Percentiles rank a stretch among this genome's conserved stretches.
These are phyloP conservation scores for Trachurus trachurus DNA, from an alignment of 2,797 vertebrate genomes.

Conservation along the genomic window DNA sequence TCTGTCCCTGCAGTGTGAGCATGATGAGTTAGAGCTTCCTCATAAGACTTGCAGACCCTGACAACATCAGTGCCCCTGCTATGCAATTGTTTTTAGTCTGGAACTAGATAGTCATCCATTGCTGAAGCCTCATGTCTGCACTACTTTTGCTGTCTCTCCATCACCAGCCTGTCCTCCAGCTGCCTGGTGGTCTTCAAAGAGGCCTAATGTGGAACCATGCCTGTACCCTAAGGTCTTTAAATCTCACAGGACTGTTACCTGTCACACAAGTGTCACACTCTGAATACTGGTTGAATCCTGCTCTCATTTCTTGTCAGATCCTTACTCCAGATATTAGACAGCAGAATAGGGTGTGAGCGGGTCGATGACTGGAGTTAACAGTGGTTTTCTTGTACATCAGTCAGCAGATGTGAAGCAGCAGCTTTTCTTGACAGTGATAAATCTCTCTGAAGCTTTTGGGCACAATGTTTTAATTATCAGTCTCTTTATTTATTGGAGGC, in stretches of 20 bases:
- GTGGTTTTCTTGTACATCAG: conserved; percentile 16
- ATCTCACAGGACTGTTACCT: conserved; percentile 12
- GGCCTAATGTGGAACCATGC: conserved; percentile 9
- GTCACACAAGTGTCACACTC: conserved; percentile 30
- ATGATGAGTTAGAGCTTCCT: conserved; percentile 23
- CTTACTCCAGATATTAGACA: conserved; percentile 18
- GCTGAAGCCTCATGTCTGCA: conserved; percentile 18
- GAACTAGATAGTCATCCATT: conserved; percentile 25
- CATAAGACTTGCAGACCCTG: conserved; percentile 21
- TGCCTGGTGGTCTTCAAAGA: conserved; percentile 48
- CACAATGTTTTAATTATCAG: conserved; percentile 55
- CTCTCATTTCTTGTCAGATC: conserved; percentile 23
- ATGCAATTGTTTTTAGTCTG: conserved; percentile 41
- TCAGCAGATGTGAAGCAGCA: conserved; percentile 38
- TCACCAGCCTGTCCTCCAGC: conserved; percentile 27
- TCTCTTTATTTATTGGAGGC: conserved; percentile 36
- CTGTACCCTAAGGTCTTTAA: conserved; percentile 23
- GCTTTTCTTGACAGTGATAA: conserved; percentile 40
- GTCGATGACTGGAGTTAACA: conserved; percentile 14
- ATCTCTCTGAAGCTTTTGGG: conserved; percentile 49
- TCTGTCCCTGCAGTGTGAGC: conserved; percentile 33
- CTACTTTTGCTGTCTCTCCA: conserved; percentile 7
- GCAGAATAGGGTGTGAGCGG: background rate
- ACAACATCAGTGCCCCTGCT: conserved; percentile 45
- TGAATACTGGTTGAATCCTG: conserved; percentile 25